These are phyloP conservation scores for Capitulum mitella DNA, from an alignment of 2,888 invertebrate species.

Conservation along the genomic window DNA sequence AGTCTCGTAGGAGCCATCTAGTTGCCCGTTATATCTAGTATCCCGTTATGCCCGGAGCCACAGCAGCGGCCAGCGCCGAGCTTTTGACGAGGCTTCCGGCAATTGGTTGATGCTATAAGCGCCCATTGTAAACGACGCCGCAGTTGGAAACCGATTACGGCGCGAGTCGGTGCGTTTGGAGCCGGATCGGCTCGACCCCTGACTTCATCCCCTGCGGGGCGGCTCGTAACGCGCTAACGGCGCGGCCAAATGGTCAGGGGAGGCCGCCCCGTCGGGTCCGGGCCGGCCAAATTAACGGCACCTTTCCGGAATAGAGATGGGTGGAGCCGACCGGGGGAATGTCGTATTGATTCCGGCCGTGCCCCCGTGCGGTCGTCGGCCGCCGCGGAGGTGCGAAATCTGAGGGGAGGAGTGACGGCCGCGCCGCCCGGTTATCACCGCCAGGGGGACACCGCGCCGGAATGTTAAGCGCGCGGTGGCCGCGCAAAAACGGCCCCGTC, in stretches of 20 bases:
- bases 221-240: constrained; percentile 5
- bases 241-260: background rate
- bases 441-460: background rate
- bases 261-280: background rate
- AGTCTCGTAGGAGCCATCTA: too few relatives aligned
- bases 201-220: background rate
- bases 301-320: background rate
- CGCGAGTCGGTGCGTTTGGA: background rate
- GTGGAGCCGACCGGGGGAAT: background rate
- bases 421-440: background rate
- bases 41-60: too few relatives aligned
- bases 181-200: background rate
- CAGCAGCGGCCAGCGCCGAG: too few relatives aligned
- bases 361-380: background rate
- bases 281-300: background rate
- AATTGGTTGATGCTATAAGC: too few relatives aligned
- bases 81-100: too few relatives aligned
- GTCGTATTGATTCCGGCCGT: background rate
- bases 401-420: background rate
- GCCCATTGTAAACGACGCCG: too few relatives aligned
- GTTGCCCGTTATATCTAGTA: too few relatives aligned
- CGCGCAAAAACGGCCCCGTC: background rate
- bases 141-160: background rate
- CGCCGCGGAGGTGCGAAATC: background rate
- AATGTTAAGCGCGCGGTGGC: background rate